Conservation (phyloP, 2,888 invertebrate species). For the Sepioteuthis lessoniana region DNA sequence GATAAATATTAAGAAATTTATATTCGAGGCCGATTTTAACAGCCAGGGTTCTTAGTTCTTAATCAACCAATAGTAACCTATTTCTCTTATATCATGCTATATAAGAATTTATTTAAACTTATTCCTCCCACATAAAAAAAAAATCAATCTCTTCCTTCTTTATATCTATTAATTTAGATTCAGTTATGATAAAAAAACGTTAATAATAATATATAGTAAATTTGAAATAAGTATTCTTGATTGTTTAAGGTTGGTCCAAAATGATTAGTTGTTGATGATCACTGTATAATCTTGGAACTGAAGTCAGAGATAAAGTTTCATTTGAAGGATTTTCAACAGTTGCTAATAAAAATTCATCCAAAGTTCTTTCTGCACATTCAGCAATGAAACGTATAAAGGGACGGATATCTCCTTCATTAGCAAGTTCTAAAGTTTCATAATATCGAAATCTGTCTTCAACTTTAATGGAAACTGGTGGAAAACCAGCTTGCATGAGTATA, state of each 20-base stretch:
- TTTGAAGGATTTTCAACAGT: constrained; percentile 60
- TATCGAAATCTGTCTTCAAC: constrained; percentile 84
- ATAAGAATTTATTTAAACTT: too few relatives aligned
- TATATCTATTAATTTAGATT: background rate
- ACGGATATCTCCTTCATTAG: constrained; percentile 94
- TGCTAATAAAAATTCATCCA: constrained; percentile 85
- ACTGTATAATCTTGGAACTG: background rate
- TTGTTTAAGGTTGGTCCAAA: background rate
- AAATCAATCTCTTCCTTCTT: too few relatives aligned
- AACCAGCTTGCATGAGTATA: constrained; percentile 92
- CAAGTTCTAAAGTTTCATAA: constrained; percentile 90
- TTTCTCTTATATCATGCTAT: too few relatives aligned
- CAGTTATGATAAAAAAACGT: background rate
- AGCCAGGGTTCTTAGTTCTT: too few relatives aligned
- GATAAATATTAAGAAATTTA: background rate
- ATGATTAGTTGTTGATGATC: background rate
- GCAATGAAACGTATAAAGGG: constrained; percentile 98
- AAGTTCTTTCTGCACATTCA: constrained; percentile 86
- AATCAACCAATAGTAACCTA: too few relatives aligned
- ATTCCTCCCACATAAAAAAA: too few relatives aligned
- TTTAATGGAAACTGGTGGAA: constrained; percentile 94
- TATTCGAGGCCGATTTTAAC: too few relatives aligned
- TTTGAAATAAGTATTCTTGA: background rate
- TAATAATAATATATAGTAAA: background rate
- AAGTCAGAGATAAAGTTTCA: constrained; percentile 34